phyloP scores from a whole-genome alignment of 2,113 vertebrate genomes.

The Alosa alosa region DNA sequence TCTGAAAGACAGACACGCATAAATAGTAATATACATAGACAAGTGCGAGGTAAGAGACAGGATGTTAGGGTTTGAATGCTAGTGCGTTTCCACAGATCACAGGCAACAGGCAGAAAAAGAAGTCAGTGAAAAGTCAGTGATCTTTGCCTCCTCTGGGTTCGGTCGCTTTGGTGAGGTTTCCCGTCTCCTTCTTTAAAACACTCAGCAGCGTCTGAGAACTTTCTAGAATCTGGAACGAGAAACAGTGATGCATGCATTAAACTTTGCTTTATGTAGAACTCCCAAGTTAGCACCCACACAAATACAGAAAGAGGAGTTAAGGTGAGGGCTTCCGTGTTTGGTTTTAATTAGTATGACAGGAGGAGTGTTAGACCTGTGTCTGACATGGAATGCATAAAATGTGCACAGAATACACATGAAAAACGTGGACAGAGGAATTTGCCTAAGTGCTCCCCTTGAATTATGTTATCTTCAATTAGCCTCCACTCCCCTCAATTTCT shows the following conservation, averaged over 20 bases:
- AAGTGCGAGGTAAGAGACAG: not conserved
- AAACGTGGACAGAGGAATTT: too few species aligned
- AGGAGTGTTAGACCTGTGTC: not conserved
- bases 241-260: not conserved
- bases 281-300: not conserved
- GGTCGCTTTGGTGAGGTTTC: constrained; percentile 77
- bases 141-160: constrained; percentile 64
- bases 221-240: constrained; percentile 80
- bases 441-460: too few species aligned
- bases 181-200: constrained; percentile 80
- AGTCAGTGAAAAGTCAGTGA: constrained; percentile 43
- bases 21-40: not conserved
- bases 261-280: not conserved
- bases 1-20: not conserved
- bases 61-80: not conserved
- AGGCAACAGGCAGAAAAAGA: not conserved
- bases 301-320: not conserved
- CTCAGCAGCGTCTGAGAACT: constrained; percentile 88
- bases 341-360: constrained; percentile 50
- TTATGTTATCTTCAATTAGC: too few species aligned
- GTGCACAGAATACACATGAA: not conserved
- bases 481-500: too few species aligned
- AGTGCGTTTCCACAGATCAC: not conserved
- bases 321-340: constrained; percentile 16
- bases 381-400: not conserved